Evolutionary conservation across 2,113 vertebrate genomes (phyloP).

Genomic region (Clarias gariepinus): DNA sequence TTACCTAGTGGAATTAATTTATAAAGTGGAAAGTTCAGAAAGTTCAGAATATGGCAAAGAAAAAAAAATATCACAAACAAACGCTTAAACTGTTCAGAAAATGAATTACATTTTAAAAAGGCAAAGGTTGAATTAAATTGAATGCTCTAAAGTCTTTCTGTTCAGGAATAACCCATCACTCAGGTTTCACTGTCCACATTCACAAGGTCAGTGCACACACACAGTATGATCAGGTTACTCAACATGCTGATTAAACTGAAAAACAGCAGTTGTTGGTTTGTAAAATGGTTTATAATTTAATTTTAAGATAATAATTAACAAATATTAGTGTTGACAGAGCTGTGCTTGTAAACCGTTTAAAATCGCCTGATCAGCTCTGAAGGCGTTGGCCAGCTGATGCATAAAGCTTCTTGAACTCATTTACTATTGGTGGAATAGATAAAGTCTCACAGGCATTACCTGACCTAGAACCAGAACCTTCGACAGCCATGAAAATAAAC

Average conservation of each 20-base stretch:
- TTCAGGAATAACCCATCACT: not conserved
- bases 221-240: not conserved
- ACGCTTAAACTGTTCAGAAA: not conserved
- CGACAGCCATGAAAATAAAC: not conserved
- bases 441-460: not conserved
- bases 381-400: not conserved
- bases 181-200: not conserved
- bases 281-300: not conserved
- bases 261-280: not conserved
- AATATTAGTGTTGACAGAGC: not conserved
- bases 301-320: not conserved
- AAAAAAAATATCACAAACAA: not conserved
- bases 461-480: not conserved
- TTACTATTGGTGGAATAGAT: not conserved
- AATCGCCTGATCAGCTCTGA: not conserved
- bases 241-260: not conserved
- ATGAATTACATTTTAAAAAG: not conserved
- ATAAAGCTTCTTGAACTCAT: not conserved
- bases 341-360: not conserved
- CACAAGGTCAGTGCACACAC: not conserved
- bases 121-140: not conserved
- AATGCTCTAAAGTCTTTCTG: not conserved
- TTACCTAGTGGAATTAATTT: not conserved
- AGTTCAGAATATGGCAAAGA: not conserved
- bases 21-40: not conserved